Evolutionary conservation across 1,140 invertebrate species (phyloP), one percentile per base, ranked within the genome.

Genomic region (Leptestheria dahalacensis): DNA sequence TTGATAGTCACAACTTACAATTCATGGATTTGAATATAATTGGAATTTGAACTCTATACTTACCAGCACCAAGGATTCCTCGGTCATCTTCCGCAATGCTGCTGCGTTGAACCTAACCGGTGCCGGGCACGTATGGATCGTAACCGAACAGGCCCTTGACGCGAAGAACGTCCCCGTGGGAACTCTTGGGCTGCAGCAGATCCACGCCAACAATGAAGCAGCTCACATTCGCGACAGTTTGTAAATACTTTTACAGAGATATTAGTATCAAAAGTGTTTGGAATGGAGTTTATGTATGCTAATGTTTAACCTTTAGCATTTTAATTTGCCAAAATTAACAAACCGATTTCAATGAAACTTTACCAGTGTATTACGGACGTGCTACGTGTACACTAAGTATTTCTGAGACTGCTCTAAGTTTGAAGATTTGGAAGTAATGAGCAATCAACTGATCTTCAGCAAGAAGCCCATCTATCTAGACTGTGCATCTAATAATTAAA

Each of bases 41-140:
- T n/a, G n/a, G n/a, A n/a, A n/a, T n/a, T n/a, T n/a, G n/a, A n/a
- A n/a, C 47, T 59, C 55, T 55, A 50, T 48, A 18, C 41, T 33
- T 62, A 21, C 46, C n/a, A 97, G 91, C 64, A 86, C 86, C 69
- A 82, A 81, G 26, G 93, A 97, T 72, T 90, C 92, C 0, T 81
- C 85, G 67, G 80, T 86, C 48, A 91, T 97, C 69, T 96, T 95
- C 73, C 74, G 82, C 58, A 88, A 96, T 75, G 91, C 92, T 2
- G 79, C 82, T 0, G 74, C 75, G 48, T 74, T 91, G 54, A 93
- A 94, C 68, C 89, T 97, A 85, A 93, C 91, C 0, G 83, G 82
- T 10, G 78, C 82, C 49, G 91, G 89, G 24, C 92, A 92, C 72
- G 92, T 92, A n/a, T 97, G 94, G 93, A 84, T 97, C 68, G 90